A percentile compares a stretch with the other conserved stretches of the same genome.
Conservation (phyloP, 1,140 invertebrate species). For the Thaumatotibia leucotreta region DNA sequence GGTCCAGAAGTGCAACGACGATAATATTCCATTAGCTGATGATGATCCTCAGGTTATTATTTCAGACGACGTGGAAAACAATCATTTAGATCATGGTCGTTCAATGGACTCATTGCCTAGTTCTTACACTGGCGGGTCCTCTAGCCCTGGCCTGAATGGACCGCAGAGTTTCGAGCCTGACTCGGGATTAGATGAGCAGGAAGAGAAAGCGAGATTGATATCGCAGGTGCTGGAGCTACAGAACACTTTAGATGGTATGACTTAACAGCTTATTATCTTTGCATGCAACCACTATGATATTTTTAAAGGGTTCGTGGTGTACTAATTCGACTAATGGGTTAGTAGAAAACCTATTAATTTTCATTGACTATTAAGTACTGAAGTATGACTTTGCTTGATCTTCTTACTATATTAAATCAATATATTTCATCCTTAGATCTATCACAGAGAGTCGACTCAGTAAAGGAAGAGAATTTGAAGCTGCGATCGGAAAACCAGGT, state of each 20-base stretch:
- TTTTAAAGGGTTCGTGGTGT: no score
- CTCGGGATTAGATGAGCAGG: conserved; percentile 93
- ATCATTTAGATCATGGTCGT: conserved; percentile 82
- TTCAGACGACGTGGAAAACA: conserved; percentile 84
- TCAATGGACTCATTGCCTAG: conserved; percentile 94
- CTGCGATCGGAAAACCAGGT: conserved; percentile 99
- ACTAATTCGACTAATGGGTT: background rate
- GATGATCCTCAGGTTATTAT: conserved; percentile 94
- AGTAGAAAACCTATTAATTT: no score
- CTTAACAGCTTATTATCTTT: background rate
- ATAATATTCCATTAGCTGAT: conserved; percentile 92
- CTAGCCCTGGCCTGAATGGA: conserved; percentile 82
- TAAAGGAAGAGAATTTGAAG: conserved; percentile 99
- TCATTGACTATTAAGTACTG: no score
- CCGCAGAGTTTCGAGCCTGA: conserved; percentile 88
- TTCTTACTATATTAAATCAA: no score
- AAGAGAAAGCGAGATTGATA: conserved; percentile 98
- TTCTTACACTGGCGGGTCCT: conserved; percentile 91
- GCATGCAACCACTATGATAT: no score
- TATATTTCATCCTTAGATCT: conserved; percentile 84
- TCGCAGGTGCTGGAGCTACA: conserved; percentile 98
- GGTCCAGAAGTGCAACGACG: conserved; percentile 83
- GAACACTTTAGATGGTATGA: conserved; percentile 96
- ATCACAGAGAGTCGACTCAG: conserved; percentile 97
- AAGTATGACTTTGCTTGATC: no score